Evolutionary conservation across 2,113 vertebrate species (phyloP), one percentile per base, ranked within the genome.

Genomic region (Mesoclemmys tuberculata): DNA sequence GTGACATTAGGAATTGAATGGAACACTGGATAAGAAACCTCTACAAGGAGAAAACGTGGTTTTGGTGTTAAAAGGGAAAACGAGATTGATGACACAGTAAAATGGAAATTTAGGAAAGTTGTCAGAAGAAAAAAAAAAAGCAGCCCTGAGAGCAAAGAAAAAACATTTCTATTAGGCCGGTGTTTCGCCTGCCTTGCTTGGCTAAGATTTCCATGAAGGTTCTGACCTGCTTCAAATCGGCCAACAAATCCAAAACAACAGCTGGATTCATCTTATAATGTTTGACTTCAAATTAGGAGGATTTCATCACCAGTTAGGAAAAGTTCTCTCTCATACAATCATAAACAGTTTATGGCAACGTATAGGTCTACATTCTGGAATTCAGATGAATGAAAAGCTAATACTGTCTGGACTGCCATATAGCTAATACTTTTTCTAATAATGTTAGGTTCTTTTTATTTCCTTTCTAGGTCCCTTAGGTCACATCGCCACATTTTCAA

Each of bases 181-280:
- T 24, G 6, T 48, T 1, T 2, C 27, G 13, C 61, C 61, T 31
- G 5, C 31, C 82, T 79, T 90, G 84, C 8, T 90, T 93, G 54
- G 31, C 44, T 29, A 49, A 90, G 92, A 35, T 6, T 1, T 85
- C 89, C 52, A 49, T 89, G 89, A 84, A 94, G 92, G 90, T 92
- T 90, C n/a, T 81, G 82, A 87, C 92, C 84, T 88, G 78, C 93
- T 82, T 64, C 27, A 2, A 1, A 1, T 89, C 83, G 92, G 89
- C 93, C 93, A 75, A 49, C 85, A 94, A 91, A 79, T 80, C 87
- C 91, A 81, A 89, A 94, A 89, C 93, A 90, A 81, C 54, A 93
- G 82, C 1, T 1, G 58, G 80, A 92, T 81, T 80, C 6, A 87
- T 96, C 88, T 91, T 2, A 0, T 44, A 78, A 83, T 44, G 64